These are phyloP conservation scores for Auanema sp. DNA, from an alignment of 2,888 invertebrate genomes.

Conservation along the genomic window DNA sequence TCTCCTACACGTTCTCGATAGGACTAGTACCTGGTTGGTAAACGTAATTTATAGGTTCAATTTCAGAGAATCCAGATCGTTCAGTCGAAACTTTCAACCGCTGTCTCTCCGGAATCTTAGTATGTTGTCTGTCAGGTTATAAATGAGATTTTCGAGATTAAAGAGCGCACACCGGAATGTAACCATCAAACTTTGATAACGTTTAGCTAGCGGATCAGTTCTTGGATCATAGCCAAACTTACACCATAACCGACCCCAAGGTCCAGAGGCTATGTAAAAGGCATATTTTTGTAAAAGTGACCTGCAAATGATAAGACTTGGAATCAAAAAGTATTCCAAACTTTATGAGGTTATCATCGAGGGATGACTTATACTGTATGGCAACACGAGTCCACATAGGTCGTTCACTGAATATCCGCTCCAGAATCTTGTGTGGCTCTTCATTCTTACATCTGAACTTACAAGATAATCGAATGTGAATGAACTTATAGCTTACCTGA, in stretches of 20 bases:
- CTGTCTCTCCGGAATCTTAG: constrained; percentile 58
- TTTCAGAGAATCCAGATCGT: constrained; percentile 9
- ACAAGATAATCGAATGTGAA: not conserved
- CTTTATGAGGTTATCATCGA: constrained; percentile 69
- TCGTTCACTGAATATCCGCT: constrained; percentile 78
- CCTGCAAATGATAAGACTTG: constrained; percentile 31
- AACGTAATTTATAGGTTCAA: constrained; percentile 34
- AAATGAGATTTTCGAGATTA: not conserved
- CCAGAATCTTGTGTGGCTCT: constrained; percentile 53
- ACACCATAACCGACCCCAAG: constrained; percentile 89
- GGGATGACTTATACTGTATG: constrained; percentile 67
- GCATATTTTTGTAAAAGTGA: constrained; percentile 80
- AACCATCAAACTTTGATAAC: constrained; percentile 76
- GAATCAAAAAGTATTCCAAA: constrained; percentile 48
- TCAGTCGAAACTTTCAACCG: constrained; percentile 47
- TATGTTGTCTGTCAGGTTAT: constrained; percentile 39
- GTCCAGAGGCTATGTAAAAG: constrained; percentile 84
- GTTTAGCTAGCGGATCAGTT: constrained; percentile 76
- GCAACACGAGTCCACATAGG: constrained; percentile 87
- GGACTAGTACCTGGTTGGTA: constrained; percentile 40
- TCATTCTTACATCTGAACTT: constrained; percentile 49
- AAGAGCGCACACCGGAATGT: constrained; percentile 35
- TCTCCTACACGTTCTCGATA: not conserved
- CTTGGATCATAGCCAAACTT: constrained; percentile 88
- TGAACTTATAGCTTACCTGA: too few relatives aligned